Evolutionary conservation across 2,113 vertebrate genomes (phyloP).

Genomic region (Oreocharis arfaki): DNA sequence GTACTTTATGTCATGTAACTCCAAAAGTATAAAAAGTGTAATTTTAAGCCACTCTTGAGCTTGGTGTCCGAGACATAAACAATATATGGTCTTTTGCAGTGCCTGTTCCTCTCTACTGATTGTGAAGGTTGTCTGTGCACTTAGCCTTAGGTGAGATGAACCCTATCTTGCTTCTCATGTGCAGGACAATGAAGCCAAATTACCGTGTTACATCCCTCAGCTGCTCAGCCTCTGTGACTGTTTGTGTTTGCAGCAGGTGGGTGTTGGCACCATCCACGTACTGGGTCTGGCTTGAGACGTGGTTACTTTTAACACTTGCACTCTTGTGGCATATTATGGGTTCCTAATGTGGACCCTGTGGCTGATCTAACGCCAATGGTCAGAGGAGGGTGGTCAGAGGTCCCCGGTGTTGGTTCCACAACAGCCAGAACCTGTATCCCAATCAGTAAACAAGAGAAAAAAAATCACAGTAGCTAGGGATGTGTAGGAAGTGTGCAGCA

Average conservation of each 20-base stretch:
- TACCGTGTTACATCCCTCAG: neutral
- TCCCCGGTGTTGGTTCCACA: neutral
- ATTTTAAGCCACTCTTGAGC: neutral
- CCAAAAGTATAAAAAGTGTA: neutral
- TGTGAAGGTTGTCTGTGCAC: too few relatives aligned
- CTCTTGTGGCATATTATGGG: fast-evolving
- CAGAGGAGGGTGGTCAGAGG: neutral
- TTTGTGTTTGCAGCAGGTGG: neutral
- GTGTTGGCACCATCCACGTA: neutral
- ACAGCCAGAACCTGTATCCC: neutral
- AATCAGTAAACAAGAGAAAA: neutral
- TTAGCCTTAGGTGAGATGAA: neutral
- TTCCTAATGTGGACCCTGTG: neutral
- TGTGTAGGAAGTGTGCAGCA: neutral
- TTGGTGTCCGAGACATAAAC: neutral
- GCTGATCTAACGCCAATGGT: neutral
- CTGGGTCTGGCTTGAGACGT: neutral
- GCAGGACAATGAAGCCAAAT: neutral
- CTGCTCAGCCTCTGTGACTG: fast-evolving
- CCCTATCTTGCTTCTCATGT: neutral
- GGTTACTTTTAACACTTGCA: neutral
- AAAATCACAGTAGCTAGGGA: neutral
- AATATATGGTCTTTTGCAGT: neutral
- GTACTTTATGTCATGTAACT: neutral
- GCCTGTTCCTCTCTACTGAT: neutral